phyloP scores from a whole-genome alignment of 1,140 invertebrate species.

The Drosophila auraria region DNA sequence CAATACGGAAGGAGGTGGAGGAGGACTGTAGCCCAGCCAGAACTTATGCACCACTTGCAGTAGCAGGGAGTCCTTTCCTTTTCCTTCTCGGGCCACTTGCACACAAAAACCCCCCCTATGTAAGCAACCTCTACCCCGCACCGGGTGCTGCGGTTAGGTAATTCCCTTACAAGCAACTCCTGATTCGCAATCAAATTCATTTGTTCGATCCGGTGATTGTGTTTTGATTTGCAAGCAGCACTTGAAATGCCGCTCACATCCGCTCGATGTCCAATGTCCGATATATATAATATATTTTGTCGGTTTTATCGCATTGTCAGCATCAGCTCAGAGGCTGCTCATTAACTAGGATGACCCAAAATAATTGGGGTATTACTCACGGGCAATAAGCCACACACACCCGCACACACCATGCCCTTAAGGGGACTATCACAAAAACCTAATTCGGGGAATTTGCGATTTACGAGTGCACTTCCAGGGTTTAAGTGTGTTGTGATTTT shows the following conservation, averaged over 20 bases:
- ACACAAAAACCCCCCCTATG: neutral
- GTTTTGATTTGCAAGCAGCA: slow-evolving; percentile 57
- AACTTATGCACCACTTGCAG: slow-evolving; percentile 49
- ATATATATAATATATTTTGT: slow-evolving; percentile 4
- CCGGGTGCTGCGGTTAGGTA: slow-evolving; percentile 33
- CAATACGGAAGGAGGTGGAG: slow-evolving; percentile 5
- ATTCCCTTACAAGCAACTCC: slow-evolving; percentile 53
- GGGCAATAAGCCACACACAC: slow-evolving; percentile 25
- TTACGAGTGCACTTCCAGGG: slow-evolving; percentile 16
- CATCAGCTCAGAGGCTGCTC: slow-evolving; percentile 22
- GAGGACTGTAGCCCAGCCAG: slow-evolving; percentile 29
- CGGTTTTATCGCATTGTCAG: slow-evolving; percentile 29
- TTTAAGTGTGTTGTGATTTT: neutral
- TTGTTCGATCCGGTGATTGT: slow-evolving; percentile 57
- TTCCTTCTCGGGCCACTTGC: neutral
- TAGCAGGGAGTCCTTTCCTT: slow-evolving; percentile 7
- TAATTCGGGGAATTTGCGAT: slow-evolving; percentile 15
- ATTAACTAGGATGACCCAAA: slow-evolving; percentile 40
- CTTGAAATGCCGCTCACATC: slow-evolving; percentile 47
- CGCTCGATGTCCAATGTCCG: neutral
- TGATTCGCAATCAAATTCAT: slow-evolving; percentile 62
- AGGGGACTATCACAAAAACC: slow-evolving; percentile 4
- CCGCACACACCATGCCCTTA: neutral
- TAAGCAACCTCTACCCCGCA: neutral
- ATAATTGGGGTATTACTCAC: slow-evolving; percentile 36